Evolutionary conservation across 2,888 invertebrate species (phyloP).

Genomic region (Drosophila barbarae): DNA sequence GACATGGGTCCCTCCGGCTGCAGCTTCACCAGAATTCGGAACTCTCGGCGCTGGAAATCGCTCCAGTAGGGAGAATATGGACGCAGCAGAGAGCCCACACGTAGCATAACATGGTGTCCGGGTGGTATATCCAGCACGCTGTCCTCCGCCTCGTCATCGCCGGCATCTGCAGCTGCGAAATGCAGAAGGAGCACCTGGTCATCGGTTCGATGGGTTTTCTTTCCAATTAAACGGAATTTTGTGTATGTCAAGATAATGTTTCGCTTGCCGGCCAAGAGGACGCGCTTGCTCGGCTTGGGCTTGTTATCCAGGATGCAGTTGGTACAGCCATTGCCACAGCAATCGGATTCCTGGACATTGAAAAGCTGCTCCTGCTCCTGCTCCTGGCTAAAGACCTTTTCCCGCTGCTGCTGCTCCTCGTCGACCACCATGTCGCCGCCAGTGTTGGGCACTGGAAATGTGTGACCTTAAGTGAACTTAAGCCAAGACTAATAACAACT

Average conservation of each 20-base stretch:
- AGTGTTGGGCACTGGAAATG: conserved; percentile 3
- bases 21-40: conserved; percentile 84
- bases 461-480: too few species aligned
- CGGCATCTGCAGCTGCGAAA: conserved; percentile 51
- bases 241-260: conserved; percentile 64
- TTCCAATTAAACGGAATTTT: conserved; percentile 50
- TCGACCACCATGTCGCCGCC: conserved; percentile 1
- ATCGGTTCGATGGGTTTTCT: conserved; percentile 33
- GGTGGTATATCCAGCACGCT: conserved; percentile 71
- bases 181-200: conserved; percentile 64
- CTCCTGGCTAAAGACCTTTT: not conserved
- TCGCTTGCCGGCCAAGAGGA: conserved; percentile 48
- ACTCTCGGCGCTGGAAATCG: conserved; percentile 74
- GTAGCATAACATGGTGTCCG: conserved; percentile 74
- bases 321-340: conserved; percentile 79
- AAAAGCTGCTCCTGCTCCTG: conserved; percentile 7
- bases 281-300: conserved; percentile 47
- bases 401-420: not conserved
- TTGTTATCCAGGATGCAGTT: conserved; percentile 76
- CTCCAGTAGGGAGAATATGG: conserved; percentile 78
- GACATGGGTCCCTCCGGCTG: conserved; percentile 83
- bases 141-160: conserved; percentile 31
- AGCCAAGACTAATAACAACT: too few species aligned
- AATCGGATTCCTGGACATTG: conserved; percentile 63
- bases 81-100: conserved; percentile 61